Percentiles rank a stretch among this genome's conserved stretches.
Conservation (phyloP, 1,140 invertebrate species). For the Drosophila varians region DNA sequence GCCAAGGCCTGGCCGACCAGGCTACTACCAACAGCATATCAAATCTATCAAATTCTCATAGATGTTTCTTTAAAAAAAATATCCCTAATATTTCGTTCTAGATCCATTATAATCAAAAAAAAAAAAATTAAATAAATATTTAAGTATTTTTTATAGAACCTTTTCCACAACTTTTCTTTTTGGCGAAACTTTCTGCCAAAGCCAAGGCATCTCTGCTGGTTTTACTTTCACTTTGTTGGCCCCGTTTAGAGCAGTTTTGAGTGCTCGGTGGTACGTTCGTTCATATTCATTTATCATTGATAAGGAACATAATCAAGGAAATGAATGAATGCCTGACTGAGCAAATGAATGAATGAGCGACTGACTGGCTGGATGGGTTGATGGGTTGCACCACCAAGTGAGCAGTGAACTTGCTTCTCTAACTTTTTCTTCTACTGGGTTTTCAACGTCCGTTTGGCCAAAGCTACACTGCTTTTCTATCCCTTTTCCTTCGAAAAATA, state of each 20-base stretch:
- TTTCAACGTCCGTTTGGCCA: background rate
- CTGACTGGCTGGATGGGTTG: constrained; percentile 2
- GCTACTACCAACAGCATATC: background rate
- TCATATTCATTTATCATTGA: constrained; percentile 81
- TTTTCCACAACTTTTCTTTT: too few species aligned
- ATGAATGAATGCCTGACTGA: constrained; percentile 78
- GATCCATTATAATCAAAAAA: too few species aligned
- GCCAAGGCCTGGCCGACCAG: background rate
- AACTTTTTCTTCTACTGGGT: background rate
- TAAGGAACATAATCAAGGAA: constrained; percentile 81
- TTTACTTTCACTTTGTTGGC: constrained; percentile 70
- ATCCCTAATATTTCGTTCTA: too few species aligned
- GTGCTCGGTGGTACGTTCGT: constrained; percentile 63
- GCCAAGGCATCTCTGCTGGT: constrained; percentile 32
- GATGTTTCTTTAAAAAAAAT: too few species aligned
- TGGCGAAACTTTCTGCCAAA: background rate
- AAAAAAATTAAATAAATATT: background rate
- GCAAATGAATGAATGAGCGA: constrained; percentile 77
- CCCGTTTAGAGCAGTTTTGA: constrained; percentile 72
- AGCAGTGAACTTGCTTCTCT: background rate
- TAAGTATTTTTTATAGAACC: too few species aligned
- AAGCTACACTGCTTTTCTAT: background rate
- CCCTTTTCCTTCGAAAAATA: background rate
- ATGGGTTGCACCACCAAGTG: background rate
- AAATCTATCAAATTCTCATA: background rate